These are phyloP conservation scores for Rapana venosa DNA, from an alignment of 2,888 invertebrate genomes.

Conservation along the genomic window DNA sequence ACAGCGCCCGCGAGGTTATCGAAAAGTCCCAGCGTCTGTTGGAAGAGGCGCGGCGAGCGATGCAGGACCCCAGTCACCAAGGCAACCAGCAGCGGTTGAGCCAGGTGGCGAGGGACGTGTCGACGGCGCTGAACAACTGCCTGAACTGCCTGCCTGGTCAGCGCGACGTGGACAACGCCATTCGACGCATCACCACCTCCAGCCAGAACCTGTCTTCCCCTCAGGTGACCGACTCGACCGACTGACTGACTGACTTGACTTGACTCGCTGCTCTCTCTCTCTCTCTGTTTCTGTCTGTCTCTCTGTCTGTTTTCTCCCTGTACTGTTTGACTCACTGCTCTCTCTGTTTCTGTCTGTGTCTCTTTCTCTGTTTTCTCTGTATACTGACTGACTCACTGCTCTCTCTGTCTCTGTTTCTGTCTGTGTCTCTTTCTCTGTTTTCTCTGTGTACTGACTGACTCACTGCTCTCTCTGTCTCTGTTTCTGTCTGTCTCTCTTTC, in stretches of 20 bases:
- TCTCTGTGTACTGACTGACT: no score
- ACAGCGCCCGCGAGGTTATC: conserved; percentile 87
- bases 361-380: no score
- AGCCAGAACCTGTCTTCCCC: conserved; percentile 83
- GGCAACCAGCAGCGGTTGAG: conserved; percentile 83
- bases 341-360: no score
- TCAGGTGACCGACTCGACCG: conserved; percentile 56
- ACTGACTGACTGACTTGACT: not conserved
- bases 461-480: no score
- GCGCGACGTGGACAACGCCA: conserved; percentile 93
- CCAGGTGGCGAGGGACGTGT: conserved; percentile 80
- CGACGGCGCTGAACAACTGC: conserved; percentile 83
- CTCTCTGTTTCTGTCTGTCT: no score
- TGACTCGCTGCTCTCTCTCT: no score
- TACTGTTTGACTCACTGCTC: no score
- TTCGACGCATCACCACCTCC: conserved; percentile 85
- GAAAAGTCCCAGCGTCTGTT: conserved; percentile 87
- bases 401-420: no score
- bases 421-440: no score
- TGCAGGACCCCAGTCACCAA: conserved; percentile 84
- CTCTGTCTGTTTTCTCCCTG: no score
- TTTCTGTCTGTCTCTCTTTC: no score
- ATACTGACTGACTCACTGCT: no score
- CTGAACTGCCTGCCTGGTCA: conserved; percentile 95
- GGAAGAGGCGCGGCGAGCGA: conserved; percentile 88